These are phyloP conservation scores for Gambelia wislizenii DNA, from an alignment of 2,797 vertebrate species.

Conservation along the genomic window DNA sequence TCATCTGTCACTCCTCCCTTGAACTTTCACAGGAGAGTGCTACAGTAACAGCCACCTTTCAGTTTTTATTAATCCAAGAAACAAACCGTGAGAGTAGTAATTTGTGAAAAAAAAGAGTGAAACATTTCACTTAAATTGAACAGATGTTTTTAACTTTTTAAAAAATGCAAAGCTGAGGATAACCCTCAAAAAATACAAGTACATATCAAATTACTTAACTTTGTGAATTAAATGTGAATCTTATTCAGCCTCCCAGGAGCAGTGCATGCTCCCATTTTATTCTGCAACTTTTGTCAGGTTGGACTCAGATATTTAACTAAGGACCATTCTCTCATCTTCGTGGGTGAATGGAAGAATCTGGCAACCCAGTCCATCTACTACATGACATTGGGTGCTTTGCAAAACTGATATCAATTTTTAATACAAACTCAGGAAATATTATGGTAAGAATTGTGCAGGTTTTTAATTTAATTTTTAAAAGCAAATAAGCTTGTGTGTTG, in stretches of 20 bases:
- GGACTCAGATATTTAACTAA: background rate
- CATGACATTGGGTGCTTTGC: no score
- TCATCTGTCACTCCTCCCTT: background rate
- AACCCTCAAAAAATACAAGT: background rate
- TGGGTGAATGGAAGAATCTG: background rate
- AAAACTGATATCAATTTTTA: background rate
- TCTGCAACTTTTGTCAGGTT: no score
- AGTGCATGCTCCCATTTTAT: background rate
- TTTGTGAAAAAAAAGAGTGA: slow-evolving; percentile 25
- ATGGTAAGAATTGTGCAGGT: background rate
- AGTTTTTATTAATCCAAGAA: slow-evolving; percentile 34
- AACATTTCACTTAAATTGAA: slow-evolving; percentile 7
- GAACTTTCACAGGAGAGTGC: background rate
- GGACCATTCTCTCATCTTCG: background rate
- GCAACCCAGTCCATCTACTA: background rate
- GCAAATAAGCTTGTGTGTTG: background rate
- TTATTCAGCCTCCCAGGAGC: background rate
- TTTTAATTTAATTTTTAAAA: background rate
- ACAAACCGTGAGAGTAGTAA: background rate
- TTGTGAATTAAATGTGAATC: background rate
- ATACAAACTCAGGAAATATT: background rate
- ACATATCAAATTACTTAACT: background rate
- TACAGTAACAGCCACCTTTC: slow-evolving; percentile 14
- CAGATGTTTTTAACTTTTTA: background rate
- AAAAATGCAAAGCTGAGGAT: background rate